Evolutionary conservation across 2,113 vertebrate genomes (phyloP).

Genomic region (Barnardius zonarius): DNA sequence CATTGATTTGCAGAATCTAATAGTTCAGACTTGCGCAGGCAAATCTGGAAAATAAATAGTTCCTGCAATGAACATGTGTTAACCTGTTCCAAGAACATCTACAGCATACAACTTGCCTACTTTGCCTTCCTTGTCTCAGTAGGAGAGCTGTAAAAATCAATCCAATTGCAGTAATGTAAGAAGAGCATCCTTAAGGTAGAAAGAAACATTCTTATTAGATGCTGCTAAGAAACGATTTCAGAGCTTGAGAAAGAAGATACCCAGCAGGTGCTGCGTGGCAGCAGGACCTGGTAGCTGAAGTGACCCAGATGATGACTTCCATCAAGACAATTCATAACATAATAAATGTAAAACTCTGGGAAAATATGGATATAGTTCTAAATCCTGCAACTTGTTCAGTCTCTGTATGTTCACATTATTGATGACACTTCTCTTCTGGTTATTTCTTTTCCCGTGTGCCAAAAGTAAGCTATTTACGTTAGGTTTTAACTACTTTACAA

Average conservation of each 20-base stretch:
- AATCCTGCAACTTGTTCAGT: not conserved
- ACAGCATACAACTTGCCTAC: not conserved
- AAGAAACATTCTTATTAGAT: conserved; percentile 4
- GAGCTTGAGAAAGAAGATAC: conserved; percentile 11
- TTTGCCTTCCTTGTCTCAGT: not conserved
- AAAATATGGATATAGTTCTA: not conserved
- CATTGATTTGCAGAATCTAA: conserved; percentile 4
- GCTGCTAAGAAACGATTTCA: conserved; percentile 36
- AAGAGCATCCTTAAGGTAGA: conserved; percentile 4
- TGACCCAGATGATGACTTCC: not conserved
- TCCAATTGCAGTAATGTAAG: conserved; percentile 31
- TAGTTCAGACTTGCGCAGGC: not conserved
- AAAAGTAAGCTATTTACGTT: not conserved
- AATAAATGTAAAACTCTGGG: not conserved
- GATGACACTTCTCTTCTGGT: not conserved
- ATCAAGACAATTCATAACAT: not conserved
- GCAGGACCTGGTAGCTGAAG: not conserved
- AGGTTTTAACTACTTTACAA: not conserved
- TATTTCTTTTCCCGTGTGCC: not conserved
- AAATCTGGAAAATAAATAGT: conserved; percentile 31
- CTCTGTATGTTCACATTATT: not conserved
- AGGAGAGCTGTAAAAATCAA: conserved; percentile 17
- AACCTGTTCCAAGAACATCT: conserved; percentile 21
- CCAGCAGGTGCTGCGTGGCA: not conserved
- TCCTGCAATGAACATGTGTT: conserved; percentile 6